Base-by-base conservation (phyloP, 2,888 invertebrate genomes). In the Zelleria hepariella region DNA sequence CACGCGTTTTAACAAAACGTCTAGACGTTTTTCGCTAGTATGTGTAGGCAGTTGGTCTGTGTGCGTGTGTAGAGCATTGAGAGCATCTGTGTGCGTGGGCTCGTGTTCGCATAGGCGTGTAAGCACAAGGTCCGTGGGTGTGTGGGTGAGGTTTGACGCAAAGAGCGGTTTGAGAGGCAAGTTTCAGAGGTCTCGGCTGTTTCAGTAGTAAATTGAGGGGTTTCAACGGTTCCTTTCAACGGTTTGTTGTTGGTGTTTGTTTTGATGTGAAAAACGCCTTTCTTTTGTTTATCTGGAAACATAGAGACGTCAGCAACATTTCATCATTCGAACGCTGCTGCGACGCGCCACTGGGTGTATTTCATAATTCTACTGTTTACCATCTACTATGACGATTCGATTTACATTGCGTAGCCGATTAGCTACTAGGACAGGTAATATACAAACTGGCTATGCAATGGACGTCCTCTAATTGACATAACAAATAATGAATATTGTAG, bases 1-100 rank as follows among this genome's bases (percentile, higher is more conserved):
- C 83, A 82, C 77, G 79, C 79, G 77, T 80, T 82, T 84, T 84
- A 85, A 83, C 86, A 77, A 84, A 77, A 76, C 73, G 87, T 88
- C 87, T 87, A 87, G 87, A 87, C 87, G 73, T 64, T 61, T 73
- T 62, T 51, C 1, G 51, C 57, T 58, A 60, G 62, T 65, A 62
- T 52, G 56, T 7, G 59, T 48, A n/a, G 15, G 32, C 52, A 24
- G 57, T 15, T 8, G 8, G 49, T 26, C 55, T 59, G 68, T 60
- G 53, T 68, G 48, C 20, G 15, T 32, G 24, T 21, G 15, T 26
- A 53, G 5, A 25, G 32, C 42, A 21, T 10, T 4, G 77, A 80
- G 72, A 74, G 81, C 68, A 72, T 64, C 63, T 57, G 57, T 57
- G 58, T 61, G 63, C 20, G 63, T 49, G 59, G 64, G 76, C 73